These are phyloP conservation scores for Naja naja DNA, from an alignment of 2,113 vertebrate species.

Conservation along the genomic window DNA sequence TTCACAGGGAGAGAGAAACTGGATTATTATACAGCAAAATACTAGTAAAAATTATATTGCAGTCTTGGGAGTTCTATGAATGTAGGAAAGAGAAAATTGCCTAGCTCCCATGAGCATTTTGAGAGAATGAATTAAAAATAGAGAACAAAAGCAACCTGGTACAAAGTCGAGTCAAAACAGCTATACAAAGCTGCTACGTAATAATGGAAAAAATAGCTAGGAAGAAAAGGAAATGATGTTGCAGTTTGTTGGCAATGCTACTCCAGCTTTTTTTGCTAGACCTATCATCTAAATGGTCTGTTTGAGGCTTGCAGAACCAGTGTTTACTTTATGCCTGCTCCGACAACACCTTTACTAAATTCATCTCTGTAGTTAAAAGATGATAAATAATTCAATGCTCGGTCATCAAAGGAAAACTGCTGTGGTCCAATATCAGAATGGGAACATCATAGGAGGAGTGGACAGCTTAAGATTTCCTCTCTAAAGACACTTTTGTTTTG, in stretches of 20 bases:
- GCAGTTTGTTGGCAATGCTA: not conserved
- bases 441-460: not conserved
- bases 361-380: not conserved
- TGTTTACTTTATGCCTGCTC: not conserved
- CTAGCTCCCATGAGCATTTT: not conserved
- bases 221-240: not conserved
- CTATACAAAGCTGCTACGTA: not conserved
- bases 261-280: not conserved
- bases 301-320: not conserved
- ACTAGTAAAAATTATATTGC: not conserved
- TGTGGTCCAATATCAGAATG: not conserved
- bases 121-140: not conserved
- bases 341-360: not conserved
- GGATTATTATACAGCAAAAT: not conserved
- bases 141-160: slow-evolving; percentile 5
- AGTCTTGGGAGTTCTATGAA: slow-evolving; percentile 13
- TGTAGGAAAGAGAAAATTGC: slow-evolving; percentile 21
- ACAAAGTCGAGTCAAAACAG: not conserved
- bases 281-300: too few species aligned
- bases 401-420: not conserved
- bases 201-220: not conserved
- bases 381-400: not conserved
- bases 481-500: not conserved
- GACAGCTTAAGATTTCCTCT: not conserved
- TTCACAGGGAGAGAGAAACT: not conserved